Conservation (phyloP, 2,113 vertebrate species). For the Isurus oxyrinchus region DNA sequence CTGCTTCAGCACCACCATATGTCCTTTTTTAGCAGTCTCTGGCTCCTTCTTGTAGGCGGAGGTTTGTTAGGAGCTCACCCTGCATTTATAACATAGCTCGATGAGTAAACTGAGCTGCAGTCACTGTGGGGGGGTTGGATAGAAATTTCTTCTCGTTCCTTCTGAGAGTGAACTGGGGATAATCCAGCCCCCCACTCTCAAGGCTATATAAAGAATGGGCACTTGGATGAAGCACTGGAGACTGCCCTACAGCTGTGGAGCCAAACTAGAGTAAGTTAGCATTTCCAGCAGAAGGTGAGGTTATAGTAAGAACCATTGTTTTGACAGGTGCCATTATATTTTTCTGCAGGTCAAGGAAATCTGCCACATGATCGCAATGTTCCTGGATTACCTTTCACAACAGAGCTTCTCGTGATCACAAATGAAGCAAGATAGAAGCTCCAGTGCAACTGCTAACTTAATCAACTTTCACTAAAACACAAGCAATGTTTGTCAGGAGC, state of each 20-base stretch:
- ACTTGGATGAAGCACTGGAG: no score
- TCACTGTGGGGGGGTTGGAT: not conserved
- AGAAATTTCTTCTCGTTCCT: not conserved
- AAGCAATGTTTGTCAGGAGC: not conserved
- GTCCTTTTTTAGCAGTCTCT: not conserved
- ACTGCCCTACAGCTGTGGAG: not conserved
- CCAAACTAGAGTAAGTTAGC: not conserved
- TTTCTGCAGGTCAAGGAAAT: slow-evolving; percentile 70
- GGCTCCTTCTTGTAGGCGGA: not conserved
- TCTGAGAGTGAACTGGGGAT: not conserved
- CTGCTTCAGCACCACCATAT: not conserved
- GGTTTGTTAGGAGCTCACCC: not conserved
- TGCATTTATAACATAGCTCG: not conserved
- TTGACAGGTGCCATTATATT: slow-evolving; percentile 20
- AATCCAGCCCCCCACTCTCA: not conserved
- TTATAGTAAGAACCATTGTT: not conserved
- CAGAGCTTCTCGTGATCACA: slow-evolving; percentile 39
- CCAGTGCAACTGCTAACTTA: no score
- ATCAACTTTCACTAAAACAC: not conserved
- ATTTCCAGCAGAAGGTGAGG: not conserved
- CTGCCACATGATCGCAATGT: slow-evolving; percentile 62
- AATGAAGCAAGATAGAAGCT: not conserved
- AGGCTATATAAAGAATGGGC: not conserved
- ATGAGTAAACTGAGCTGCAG: not conserved
- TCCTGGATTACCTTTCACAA: slow-evolving; percentile 53